These are phyloP conservation scores for Cosmopolites sordidus DNA, from an alignment of 2,888 invertebrate species.

Conservation along the genomic window DNA sequence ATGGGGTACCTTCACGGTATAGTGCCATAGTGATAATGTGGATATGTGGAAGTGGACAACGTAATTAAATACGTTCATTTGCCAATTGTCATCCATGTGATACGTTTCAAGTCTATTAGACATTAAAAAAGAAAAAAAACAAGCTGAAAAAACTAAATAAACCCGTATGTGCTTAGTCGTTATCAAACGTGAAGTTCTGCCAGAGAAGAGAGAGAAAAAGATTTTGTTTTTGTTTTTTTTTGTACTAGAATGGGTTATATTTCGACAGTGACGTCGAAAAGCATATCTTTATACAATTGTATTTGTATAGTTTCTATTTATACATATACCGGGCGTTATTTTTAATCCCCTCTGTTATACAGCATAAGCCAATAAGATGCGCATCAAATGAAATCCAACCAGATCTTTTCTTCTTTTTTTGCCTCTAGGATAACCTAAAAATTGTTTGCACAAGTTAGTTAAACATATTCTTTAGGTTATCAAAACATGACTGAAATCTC, in stretches of 20 bases:
- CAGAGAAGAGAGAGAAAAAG: too few species aligned
- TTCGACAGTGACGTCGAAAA: constrained; percentile 32
- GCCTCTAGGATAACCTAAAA: too few species aligned
- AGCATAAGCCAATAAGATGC: background rate
- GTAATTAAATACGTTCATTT: constrained; percentile 40
- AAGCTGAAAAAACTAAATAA: too few species aligned
- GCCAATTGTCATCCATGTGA: constrained; percentile 51
- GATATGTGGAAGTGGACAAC: constrained; percentile 39
- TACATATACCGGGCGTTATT: constrained; percentile 19
- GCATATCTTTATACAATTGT: constrained; percentile 25
- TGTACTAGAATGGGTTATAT: constrained; percentile 37
- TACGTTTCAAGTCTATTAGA: constrained; percentile 46
- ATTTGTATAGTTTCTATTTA: constrained; percentile 26
- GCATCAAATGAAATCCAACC: too few species aligned
- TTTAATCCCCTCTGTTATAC: constrained; percentile 17
- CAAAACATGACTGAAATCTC: too few species aligned
- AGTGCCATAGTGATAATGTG: constrained; percentile 48
- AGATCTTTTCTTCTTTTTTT: too few species aligned
- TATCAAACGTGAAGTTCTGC: too few species aligned
- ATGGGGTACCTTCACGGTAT: constrained; percentile 35
- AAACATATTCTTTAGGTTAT: too few species aligned
- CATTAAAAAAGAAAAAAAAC: constrained; percentile 8
- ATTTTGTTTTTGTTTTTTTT: too few species aligned
- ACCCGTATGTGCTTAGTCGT: too few species aligned
- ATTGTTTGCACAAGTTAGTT: too few species aligned